A percentile compares a stretch with the other conserved stretches of the same genome.
Evolutionary conservation across 1,140 invertebrate species (phyloP).

Genomic region (Drosophila pallidifrons): DNA sequence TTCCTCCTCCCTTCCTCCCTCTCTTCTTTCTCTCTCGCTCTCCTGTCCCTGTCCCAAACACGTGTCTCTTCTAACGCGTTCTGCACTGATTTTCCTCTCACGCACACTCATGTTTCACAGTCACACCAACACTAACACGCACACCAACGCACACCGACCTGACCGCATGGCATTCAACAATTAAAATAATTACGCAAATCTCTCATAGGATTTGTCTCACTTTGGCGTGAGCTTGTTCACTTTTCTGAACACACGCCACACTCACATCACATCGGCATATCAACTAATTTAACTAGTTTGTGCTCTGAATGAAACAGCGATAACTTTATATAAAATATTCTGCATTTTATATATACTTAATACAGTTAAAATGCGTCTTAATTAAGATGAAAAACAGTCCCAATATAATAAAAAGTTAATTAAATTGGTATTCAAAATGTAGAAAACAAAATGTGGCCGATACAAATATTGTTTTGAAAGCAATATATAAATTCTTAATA

Average conservation of each 20-base stretch:
- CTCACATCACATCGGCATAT: conserved; percentile 4
- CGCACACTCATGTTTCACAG: neutral
- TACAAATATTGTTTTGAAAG: too few relatives aligned
- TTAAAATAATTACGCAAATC: conserved; percentile 82
- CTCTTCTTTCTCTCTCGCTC: neutral
- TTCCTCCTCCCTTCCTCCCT: neutral
- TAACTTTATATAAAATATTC: too few relatives aligned
- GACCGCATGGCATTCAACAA: conserved; percentile 83
- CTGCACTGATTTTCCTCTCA: conserved; percentile 57
- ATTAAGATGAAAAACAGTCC: too few relatives aligned
- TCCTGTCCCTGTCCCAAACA: conserved; percentile 11
- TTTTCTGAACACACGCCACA: conserved; percentile 15
- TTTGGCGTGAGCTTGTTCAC: conserved; percentile 39
- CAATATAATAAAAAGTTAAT: too few relatives aligned
- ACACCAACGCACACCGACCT: conserved; percentile 45
- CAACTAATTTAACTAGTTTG: neutral
- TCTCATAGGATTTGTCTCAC: conserved; percentile 74
- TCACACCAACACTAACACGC: neutral
- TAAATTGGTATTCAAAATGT: too few relatives aligned
- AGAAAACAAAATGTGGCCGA: too few relatives aligned
- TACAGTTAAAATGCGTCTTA: too few relatives aligned
- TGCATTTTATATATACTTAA: too few relatives aligned
- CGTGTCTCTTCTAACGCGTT: conserved; percentile 39
- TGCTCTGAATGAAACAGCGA: too few relatives aligned
- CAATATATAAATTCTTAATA: too few relatives aligned